phyloP scores from a whole-genome alignment of 2,888 invertebrate species.

The Diabrotica balteata region DNA sequence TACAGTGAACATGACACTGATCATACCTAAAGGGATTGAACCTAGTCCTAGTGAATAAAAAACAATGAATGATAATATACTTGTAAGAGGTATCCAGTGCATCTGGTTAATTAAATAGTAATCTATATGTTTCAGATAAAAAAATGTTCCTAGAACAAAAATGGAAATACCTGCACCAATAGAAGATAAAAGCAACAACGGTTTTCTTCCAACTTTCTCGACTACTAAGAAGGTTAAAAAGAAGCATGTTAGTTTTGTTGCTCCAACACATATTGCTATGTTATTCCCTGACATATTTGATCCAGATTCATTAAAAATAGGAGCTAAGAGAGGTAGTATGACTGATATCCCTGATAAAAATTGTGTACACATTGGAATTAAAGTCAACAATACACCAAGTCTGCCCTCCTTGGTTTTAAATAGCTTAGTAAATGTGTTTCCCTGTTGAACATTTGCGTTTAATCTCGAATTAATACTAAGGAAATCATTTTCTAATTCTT shows the following conservation, averaged over 20 bases:
- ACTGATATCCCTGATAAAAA: neutral
- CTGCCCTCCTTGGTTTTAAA: constrained; percentile 3
- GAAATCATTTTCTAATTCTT: neutral
- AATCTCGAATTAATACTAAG: neutral
- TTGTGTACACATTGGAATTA: neutral
- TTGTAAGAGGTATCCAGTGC: constrained; percentile 2
- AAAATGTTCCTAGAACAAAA: constrained; percentile 1
- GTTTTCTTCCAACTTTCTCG: constrained; percentile 4
- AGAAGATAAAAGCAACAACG: neutral
- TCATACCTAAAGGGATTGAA: constrained; percentile 1
- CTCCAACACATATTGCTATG: constrained; percentile 5
- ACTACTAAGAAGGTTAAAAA: neutral
- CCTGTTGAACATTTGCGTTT: neutral
- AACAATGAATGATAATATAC: neutral
- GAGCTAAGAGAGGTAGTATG: constrained; percentile 4
- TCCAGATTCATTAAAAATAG: constrained; percentile 3
- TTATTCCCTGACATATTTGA: constrained; percentile 1
- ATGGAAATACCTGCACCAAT: neutral
- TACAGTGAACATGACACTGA: neutral
- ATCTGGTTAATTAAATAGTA: constrained; percentile 4
- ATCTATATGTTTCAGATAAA: constrained; percentile 5
- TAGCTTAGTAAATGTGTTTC: neutral
- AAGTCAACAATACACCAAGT: constrained; percentile 3
- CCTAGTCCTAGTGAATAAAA: neutral
- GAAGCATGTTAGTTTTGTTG: neutral